Conservation (phyloP, 2,113 vertebrate genomes). For the Sterna hirundo region DNA sequence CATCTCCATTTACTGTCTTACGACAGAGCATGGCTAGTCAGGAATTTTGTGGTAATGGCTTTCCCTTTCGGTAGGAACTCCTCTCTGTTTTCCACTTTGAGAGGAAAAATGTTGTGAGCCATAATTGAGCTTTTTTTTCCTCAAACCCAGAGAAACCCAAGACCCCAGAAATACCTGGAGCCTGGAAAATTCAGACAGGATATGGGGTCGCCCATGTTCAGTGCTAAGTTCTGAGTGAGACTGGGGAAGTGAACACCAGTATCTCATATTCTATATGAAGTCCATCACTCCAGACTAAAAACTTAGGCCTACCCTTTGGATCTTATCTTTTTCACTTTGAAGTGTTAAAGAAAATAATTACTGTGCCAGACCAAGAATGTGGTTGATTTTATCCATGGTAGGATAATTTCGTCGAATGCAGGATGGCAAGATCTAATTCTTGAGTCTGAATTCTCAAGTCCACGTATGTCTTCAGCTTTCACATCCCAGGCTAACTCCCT, state of each 20-base stretch:
- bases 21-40: background rate
- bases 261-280: background rate
- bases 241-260: background rate
- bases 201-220: background rate
- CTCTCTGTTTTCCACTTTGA: background rate
- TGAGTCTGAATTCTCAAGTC: background rate
- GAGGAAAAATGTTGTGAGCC: background rate
- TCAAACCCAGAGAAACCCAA: background rate
- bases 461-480: background rate
- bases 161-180: background rate
- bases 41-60: background rate
- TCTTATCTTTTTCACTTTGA: background rate
- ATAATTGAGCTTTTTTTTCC: background rate
- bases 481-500: background rate
- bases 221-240: background rate
- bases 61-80: background rate
- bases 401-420: background rate
- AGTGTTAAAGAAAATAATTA: background rate
- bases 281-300: background rate
- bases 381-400: background rate
- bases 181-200: background rate
- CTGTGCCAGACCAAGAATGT: background rate
- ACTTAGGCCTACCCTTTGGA: background rate
- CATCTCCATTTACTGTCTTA: background rate
- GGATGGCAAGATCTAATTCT: background rate